These are phyloP conservation scores for Monomorium pharaonis DNA, from an alignment of 1,140 invertebrate species.

Conservation along the genomic window DNA sequence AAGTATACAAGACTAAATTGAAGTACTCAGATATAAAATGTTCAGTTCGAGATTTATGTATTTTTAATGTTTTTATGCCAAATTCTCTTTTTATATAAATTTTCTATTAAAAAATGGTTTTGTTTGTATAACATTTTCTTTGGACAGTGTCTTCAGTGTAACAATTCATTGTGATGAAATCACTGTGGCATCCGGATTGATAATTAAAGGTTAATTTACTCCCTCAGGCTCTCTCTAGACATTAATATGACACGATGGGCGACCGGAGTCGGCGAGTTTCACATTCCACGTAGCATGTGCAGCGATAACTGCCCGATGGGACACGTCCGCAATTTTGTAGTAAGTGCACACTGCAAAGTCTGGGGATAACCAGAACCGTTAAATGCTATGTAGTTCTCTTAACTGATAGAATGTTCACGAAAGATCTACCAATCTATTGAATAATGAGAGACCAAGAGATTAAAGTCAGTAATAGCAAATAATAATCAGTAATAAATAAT, in stretches of 20 bases:
- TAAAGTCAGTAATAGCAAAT: neutral
- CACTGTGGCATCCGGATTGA: neutral
- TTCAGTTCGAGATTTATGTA: neutral
- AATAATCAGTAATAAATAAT: neutral
- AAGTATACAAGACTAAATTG: neutral
- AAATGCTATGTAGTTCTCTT: constrained; percentile 17
- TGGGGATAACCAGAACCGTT: constrained; percentile 22
- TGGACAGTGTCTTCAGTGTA: neutral
- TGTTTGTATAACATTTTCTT: neutral
- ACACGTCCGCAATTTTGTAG: constrained; percentile 87
- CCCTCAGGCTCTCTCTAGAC: constrained; percentile 80
- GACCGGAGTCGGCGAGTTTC: constrained; percentile 73
- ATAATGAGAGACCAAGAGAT: neutral
- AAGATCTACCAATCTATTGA: constrained; percentile 13
- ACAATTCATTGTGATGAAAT: neutral
- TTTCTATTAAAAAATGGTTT: neutral
- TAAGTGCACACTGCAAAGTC: constrained; percentile 72
- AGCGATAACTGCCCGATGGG: constrained; percentile 88
- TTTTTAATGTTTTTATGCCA: neutral
- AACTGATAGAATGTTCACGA: neutral
- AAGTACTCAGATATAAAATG: neutral
- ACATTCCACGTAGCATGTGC: constrained; percentile 88
- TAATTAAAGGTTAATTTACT: constrained; percentile 35
- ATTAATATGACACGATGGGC: constrained; percentile 83
- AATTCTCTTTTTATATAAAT: neutral